Evolutionary conservation across 2,797 vertebrate genomes (phyloP).

Genomic region (Rhynchonycteris naso): DNA sequence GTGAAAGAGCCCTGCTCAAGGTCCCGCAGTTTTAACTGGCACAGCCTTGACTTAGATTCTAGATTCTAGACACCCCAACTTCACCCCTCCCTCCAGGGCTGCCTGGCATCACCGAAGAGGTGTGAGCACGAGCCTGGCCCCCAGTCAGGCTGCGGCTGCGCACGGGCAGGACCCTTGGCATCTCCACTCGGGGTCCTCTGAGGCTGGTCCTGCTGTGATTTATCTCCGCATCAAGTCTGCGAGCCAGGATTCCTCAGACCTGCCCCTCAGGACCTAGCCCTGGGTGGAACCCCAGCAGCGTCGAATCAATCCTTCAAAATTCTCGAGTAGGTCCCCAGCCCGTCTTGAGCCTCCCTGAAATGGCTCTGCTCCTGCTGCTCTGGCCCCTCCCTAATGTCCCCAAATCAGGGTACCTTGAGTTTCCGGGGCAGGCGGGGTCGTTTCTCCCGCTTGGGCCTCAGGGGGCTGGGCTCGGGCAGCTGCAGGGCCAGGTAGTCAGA

Average conservation of each 20-base stretch:
- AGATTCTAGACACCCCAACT: background rate
- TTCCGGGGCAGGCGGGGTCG: constrained; percentile 84
- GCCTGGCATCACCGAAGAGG: background rate
- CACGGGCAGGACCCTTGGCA: background rate
- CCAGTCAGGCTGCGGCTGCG: too few relatives aligned
- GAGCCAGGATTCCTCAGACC: background rate
- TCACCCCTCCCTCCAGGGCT: background rate
- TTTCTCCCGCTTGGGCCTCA: constrained; percentile 85
- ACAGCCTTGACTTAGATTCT: background rate
- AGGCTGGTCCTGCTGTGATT: background rate
- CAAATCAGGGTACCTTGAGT: constrained; percentile 83
- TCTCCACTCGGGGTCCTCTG: background rate
- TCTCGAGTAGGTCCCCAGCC: background rate
- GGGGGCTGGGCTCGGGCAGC: constrained; percentile 83
- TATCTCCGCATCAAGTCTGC: background rate
- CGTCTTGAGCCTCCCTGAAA: constrained; percentile 54
- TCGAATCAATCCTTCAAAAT: background rate
- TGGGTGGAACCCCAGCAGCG: background rate
- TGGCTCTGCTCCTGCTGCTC: background rate
- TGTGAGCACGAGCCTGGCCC: background rate
- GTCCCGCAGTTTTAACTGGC: background rate
- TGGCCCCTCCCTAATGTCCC: constrained; percentile 71
- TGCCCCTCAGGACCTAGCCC: background rate
- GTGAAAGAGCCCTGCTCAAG: background rate
- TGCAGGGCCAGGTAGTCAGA: constrained; percentile 85